These are phyloP conservation scores for Setophaga petechia DNA, from an alignment of 2,113 vertebrate species.

Conservation along the genomic window DNA sequence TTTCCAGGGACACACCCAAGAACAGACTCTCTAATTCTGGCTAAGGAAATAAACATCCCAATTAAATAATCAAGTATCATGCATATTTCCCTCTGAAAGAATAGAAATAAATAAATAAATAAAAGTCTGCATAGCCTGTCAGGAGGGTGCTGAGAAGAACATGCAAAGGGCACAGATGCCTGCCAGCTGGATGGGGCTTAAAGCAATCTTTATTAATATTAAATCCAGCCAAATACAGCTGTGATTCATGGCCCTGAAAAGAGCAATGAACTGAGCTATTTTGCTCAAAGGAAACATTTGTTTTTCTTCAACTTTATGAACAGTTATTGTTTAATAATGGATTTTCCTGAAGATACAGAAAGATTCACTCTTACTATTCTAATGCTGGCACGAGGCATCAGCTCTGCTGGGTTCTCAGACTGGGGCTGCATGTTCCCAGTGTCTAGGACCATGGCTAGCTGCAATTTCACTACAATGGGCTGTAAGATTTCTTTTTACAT, in stretches of 20 bases:
- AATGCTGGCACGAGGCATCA: neutral
- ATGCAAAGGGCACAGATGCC: neutral
- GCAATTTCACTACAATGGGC: neutral
- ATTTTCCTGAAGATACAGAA: neutral
- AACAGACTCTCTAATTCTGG: neutral
- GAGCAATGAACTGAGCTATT: neutral
- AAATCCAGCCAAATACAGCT: neutral
- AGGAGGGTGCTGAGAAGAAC: neutral
- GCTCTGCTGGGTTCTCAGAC: neutral
- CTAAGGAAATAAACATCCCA: neutral
- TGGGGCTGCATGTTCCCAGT: neutral
- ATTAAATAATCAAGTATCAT: neutral
- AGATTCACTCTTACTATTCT: neutral
- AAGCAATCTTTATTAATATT: slow-evolving; percentile 11
- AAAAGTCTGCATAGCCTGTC: neutral
- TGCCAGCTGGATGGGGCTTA: neutral
- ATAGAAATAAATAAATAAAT: neutral
- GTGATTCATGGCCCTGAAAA: neutral
- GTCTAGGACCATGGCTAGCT: neutral
- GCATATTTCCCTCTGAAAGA: neutral
- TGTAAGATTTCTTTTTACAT: neutral
- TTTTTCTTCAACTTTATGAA: neutral
- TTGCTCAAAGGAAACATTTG: neutral
- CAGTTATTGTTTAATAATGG: neutral
- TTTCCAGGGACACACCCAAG: neutral